Evolutionary conservation across 30 jellyfish, hydroid and myxozoan species (phyloP), one percentile per base, ranked within the genome.

Genomic region (Mastigias papua): DNA sequence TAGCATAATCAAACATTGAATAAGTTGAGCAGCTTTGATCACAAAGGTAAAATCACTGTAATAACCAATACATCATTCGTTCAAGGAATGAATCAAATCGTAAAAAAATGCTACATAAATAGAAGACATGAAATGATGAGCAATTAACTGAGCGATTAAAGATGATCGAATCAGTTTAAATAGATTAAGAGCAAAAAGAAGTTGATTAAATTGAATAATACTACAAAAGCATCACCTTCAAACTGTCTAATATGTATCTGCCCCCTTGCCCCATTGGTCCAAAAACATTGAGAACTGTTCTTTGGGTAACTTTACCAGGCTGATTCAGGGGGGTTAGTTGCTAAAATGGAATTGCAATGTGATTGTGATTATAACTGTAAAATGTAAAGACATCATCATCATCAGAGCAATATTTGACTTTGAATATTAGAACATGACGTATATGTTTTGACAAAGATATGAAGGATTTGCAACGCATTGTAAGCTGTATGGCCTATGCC

Each of bases 231-330:
- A 20, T n/a, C 68, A 89, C 97, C 97, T 94, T 94, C 48, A 94
- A 68, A 69, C 97, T 94, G 69, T 94, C 99, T 48, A 94, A 75
- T n/a, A 94, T 94, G 75, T 94, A 94, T 42, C 99, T 91, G 26
- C 99, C 99, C 13, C 99, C 99, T 78, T 84, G 97, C 9, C 99
- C 99, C 92, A 86, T 94, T 34, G 99, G 99, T 13, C 99, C 99
- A 79, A 94, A 94, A 1, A 94, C 99, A 73, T 94, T 94, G 42
- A 94, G 93, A 22, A 94, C 99, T n/a, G 99, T 94, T 23, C 99
- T 80, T n/a, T 94, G 91, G 15, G 97, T 90, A 27, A 86, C 63
- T 86, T 94, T 90, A 0, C 99, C 99, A 0, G 99, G 99, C 84
- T 94, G 97, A 68, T 73, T 35, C 84, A 90, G 57, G 15, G 94